A percentile compares a stretch with the other conserved stretches of the same genome.
These are phyloP conservation scores for Aldabrachelys gigantea DNA, from an alignment of 2,113 vertebrate genomes.

Conservation along the genomic window DNA sequence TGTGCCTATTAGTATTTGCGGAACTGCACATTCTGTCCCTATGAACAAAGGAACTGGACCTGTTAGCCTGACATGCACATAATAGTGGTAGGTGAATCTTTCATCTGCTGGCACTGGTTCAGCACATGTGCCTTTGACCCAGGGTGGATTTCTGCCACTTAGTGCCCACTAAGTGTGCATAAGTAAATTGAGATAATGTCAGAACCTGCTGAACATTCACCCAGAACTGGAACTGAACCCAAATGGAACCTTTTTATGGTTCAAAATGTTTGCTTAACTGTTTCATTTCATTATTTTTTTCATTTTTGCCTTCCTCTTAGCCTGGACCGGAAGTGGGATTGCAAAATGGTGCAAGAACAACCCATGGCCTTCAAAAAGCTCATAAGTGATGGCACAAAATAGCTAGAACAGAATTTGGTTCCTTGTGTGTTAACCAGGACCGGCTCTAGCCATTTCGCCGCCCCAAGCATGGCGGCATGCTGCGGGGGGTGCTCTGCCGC, in stretches of 20 bases:
- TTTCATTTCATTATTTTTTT: neutral
- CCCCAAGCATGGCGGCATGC: no score
- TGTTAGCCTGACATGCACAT: neutral
- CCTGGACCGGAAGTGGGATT: neutral
- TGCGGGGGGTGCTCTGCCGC: no score
- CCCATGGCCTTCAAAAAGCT: neutral
- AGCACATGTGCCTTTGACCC: neutral
- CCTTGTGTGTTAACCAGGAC: neutral
- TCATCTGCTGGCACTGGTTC: neutral
- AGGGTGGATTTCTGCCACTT: neutral
- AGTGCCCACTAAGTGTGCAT: neutral
- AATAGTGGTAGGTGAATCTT: neutral
- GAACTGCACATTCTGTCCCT: neutral
- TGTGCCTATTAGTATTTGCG: neutral
- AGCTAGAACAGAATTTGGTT: neutral
- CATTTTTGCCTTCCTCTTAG: neutral
- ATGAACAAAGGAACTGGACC: neutral
- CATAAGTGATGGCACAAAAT: neutral
- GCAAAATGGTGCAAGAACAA: fast-evolving
- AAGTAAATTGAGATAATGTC: neutral
- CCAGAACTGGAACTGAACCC: neutral
- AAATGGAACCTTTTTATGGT: neutral
- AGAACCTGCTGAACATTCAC: neutral
- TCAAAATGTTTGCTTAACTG: neutral
- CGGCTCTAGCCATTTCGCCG: no score